These are phyloP conservation scores for Platysteira castanea DNA, from an alignment of 2,113 vertebrate species.

Conservation along the genomic window DNA sequence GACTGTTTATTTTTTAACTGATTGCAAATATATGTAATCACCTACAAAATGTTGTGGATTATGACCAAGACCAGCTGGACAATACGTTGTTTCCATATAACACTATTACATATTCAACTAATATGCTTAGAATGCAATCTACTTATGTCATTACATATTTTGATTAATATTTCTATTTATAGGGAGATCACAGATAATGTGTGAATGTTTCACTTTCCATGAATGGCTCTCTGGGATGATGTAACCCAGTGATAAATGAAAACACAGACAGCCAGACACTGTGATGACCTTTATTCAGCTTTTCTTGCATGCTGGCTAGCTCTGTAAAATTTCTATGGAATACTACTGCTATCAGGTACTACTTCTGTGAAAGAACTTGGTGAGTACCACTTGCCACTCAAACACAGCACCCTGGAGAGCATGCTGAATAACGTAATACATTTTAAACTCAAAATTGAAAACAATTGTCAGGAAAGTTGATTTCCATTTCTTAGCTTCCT, in stretches of 20 bases:
- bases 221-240: not conserved
- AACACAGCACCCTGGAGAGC: not conserved
- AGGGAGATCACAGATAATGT: not conserved
- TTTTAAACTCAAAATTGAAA: not conserved
- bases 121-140: not conserved
- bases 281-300: not conserved
- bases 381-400: not conserved
- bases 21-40: not conserved
- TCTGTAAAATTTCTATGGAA: not conserved
- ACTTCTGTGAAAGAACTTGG: not conserved
- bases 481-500: not conserved
- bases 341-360: not conserved
- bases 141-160: not conserved
- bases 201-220: not conserved
- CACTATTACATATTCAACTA: not conserved
- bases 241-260: not conserved
- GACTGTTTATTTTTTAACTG: not conserved
- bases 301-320: not conserved
- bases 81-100: not conserved
- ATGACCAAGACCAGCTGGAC: not conserved
- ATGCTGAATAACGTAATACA: not conserved
- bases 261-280: not conserved
- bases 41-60: not conserved
- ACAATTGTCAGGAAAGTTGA: not conserved
- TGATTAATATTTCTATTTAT: slow-evolving; percentile 10